A percentile compares a stretch with the other conserved stretches of the same genome.
phyloP scores from a whole-genome alignment of 2,113 vertebrate genomes.

The Himantopus leucocephalus region DNA sequence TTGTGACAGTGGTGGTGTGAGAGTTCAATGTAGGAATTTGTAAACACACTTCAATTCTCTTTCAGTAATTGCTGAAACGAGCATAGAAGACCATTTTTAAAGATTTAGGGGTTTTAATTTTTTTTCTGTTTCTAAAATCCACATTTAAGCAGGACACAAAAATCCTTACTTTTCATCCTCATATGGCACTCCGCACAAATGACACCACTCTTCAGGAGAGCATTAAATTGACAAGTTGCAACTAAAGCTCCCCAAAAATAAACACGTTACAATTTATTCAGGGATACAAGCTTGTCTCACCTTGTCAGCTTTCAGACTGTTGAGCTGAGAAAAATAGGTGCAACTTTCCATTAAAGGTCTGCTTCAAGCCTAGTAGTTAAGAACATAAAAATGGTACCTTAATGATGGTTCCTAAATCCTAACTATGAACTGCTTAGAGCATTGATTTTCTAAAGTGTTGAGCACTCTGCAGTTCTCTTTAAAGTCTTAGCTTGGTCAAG shows the following conservation, averaged over 20 bases:
- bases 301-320: not conserved
- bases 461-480: not conserved
- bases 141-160: not conserved
- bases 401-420: not conserved
- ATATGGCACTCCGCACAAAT: not conserved
- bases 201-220: not conserved
- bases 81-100: not conserved
- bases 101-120: not conserved
- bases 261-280: not conserved
- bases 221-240: not conserved
- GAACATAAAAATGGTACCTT: not conserved
- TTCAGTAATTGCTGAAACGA: not conserved
- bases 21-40: not conserved
- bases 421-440: not conserved
- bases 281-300: not conserved
- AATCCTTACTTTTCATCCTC: not conserved
- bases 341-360: slow-evolving; percentile 21
- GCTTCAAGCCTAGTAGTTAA: not conserved
- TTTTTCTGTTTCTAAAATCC: not conserved
- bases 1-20: not conserved
- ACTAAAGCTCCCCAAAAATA: not conserved
- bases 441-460: slow-evolving; percentile 9
- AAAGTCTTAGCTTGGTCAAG: not conserved
- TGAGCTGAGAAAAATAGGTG: slow-evolving; percentile 8
- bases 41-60: not conserved